Percentiles rank a stretch among this genome's conserved stretches.
These are phyloP conservation scores for Cephalopholis sonnerati DNA, from an alignment of 2,113 vertebrate genomes.

Conservation along the genomic window DNA sequence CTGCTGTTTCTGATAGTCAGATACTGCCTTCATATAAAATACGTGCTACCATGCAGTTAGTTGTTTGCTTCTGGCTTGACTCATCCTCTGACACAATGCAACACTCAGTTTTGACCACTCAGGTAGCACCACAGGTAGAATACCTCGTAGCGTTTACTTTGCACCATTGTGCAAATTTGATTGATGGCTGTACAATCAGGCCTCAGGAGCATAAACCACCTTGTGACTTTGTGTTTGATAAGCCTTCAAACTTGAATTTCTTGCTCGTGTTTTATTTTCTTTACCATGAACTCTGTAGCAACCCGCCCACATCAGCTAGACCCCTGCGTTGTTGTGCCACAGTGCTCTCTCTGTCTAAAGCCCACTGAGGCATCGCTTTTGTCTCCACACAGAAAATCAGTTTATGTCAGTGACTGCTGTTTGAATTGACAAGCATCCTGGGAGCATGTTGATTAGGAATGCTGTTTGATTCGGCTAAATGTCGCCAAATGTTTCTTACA, in stretches of 20 bases:
- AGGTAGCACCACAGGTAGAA: background rate
- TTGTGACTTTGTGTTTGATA: background rate
- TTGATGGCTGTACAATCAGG: background rate
- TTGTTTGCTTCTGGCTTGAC: too few relatives aligned
- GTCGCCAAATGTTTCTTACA: background rate
- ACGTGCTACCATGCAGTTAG: background rate
- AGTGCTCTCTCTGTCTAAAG: background rate
- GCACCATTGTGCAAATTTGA: background rate
- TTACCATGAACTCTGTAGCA: background rate
- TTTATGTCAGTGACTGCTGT: background rate
- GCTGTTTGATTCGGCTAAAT: background rate
- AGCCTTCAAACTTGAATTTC: background rate
- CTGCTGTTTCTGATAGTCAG: background rate
- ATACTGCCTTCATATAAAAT: background rate
- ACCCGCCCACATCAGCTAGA: background rate
- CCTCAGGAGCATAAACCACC: background rate
- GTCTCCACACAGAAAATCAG: background rate
- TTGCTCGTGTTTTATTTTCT: background rate
- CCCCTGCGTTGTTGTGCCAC: background rate
- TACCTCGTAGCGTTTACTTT: background rate
- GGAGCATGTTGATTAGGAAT: background rate
- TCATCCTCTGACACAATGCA: too few relatives aligned
- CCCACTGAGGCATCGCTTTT: background rate
- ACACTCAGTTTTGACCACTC: background rate
- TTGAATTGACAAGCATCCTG: background rate